Conservation (phyloP, 1,140 invertebrate genomes). For the Sweltsa coloradensis region DNA sequence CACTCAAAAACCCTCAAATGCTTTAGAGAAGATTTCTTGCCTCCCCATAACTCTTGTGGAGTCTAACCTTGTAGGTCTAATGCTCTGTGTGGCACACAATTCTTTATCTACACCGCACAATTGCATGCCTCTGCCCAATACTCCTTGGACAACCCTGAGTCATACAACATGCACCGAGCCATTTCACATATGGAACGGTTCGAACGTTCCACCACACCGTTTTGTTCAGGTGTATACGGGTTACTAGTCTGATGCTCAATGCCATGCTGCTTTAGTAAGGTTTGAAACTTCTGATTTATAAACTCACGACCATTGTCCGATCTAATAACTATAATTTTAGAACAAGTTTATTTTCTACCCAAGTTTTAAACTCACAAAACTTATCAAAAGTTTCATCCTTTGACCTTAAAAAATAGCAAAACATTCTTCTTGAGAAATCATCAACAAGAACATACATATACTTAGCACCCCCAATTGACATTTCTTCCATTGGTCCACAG, state of each 20-base stretch:
- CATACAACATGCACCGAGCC: neutral
- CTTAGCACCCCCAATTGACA: too few relatives aligned
- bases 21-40: conserved; percentile 15
- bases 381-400: too few relatives aligned
- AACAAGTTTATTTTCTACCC: too few relatives aligned
- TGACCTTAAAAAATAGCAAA: too few relatives aligned
- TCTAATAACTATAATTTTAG: too few relatives aligned
- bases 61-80: conserved; percentile 13
- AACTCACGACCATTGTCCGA: too few relatives aligned
- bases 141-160: neutral
- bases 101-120: neutral
- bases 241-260: conserved; percentile 1
- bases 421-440: too few relatives aligned
- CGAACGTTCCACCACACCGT: neutral
- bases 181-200: neutral
- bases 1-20: conserved; percentile 24
- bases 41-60: conserved; percentile 17
- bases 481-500: too few relatives aligned
- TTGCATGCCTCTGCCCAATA: conserved; percentile 5
- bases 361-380: too few relatives aligned
- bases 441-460: too few relatives aligned
- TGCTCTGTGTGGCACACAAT: neutral
- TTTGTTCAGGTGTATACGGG: conserved; percentile 3
- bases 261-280: neutral
- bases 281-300: too few relatives aligned